A percentile compares a stretch with the other conserved stretches of the same genome.
Evolutionary conservation across 2,797 vertebrate genomes (phyloP).

Genomic region (Xerus rutilus): DNA sequence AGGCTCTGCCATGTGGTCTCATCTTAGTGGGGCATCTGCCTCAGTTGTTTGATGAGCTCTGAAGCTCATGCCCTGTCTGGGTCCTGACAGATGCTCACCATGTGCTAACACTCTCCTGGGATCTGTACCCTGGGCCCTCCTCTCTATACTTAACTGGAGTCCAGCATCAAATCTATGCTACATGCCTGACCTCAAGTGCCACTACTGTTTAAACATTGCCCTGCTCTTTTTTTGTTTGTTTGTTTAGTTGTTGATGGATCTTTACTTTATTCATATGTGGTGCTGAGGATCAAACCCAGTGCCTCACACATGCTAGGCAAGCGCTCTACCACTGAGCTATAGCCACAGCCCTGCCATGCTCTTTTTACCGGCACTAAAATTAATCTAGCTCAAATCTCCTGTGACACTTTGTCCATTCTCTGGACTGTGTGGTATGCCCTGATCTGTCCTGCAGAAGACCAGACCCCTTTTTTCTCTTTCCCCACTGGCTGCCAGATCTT

Average conservation of each 20-base stretch:
- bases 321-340: too few species aligned
- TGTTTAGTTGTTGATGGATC: too few species aligned
- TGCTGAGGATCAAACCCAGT: too few species aligned
- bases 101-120: neutral
- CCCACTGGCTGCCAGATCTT: neutral
- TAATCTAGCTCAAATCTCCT: neutral
- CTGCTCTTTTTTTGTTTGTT: too few species aligned
- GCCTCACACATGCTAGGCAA: too few species aligned
- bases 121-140: neutral
- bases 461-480: neutral
- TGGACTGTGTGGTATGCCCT: neutral
- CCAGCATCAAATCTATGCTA: neutral
- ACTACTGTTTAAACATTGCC: neutral
- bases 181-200: neutral
- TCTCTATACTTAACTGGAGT: neutral
- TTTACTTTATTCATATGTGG: too few species aligned
- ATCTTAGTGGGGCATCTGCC: neutral
- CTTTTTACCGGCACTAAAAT: neutral
- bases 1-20: neutral
- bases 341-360: too few species aligned
- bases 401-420: neutral
- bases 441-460: neutral
- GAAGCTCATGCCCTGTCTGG: neutral
- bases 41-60: neutral
- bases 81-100: neutral